A percentile compares a stretch with the other conserved stretches of the same genome.
These are phyloP conservation scores for Dendroctonus valens DNA, from an alignment of 1,140 invertebrate genomes.

Conservation along the genomic window DNA sequence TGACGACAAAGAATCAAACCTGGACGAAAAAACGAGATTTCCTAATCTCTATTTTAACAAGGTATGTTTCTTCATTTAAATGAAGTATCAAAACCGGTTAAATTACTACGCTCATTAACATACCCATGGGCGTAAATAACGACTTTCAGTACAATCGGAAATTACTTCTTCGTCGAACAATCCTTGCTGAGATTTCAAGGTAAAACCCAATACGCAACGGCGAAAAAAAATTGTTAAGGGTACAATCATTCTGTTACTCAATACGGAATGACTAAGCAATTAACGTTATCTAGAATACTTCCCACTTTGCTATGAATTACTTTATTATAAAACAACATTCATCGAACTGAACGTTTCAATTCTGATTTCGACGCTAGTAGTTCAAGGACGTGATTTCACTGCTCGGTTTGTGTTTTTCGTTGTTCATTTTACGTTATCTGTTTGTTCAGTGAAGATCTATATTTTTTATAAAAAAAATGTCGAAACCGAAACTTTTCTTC, in stretches of 20 bases:
- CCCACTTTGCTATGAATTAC: not conserved
- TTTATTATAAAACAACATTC: not conserved
- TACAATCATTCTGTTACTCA: not conserved
- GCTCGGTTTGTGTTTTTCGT: not conserved
- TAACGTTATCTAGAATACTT: not conserved
- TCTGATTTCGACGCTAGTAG: not conserved
- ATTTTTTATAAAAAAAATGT: slow-evolving; percentile 1
- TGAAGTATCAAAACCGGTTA: too few species aligned
- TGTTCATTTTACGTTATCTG: not conserved
- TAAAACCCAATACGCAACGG: too few species aligned
- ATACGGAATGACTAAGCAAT: not conserved
- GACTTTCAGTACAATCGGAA: too few species aligned
- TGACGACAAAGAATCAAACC: too few species aligned
- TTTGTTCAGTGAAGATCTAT: not conserved
- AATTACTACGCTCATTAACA: too few species aligned
- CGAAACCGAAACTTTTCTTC: slow-evolving; percentile 45
- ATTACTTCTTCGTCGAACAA: too few species aligned
- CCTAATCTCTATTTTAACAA: too few species aligned
- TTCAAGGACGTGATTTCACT: not conserved
- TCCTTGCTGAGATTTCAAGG: too few species aligned
- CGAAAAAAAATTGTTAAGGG: not conserved
- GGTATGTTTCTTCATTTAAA: too few species aligned
- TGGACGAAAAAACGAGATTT: too few species aligned
- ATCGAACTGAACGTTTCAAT: not conserved
- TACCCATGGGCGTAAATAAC: too few species aligned